Conservation (phyloP, 2,113 vertebrate genomes). For the Hymenochirus boettgeri region DNA sequence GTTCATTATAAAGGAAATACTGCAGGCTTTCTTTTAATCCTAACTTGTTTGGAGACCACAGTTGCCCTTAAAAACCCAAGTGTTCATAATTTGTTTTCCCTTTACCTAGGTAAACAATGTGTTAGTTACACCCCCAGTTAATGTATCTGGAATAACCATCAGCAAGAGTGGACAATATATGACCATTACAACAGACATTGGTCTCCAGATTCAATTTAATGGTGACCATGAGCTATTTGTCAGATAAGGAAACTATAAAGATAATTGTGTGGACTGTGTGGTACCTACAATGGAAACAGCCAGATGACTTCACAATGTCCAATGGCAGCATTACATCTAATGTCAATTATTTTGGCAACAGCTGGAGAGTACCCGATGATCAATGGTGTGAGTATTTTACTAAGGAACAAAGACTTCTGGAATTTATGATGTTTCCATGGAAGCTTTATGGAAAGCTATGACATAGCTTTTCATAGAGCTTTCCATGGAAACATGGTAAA, state of each 20-base stretch:
- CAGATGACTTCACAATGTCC: slow-evolving; percentile 63
- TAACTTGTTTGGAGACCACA: too few species aligned
- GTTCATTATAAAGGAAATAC: too few species aligned
- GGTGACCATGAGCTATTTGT: slow-evolving; percentile 61
- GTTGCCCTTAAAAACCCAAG: too few species aligned
- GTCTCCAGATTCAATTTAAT: slow-evolving; percentile 64
- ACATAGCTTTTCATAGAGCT: too few species aligned
- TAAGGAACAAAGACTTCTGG: too few species aligned
- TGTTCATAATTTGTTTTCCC: too few species aligned
- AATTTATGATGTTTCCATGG: too few species aligned
- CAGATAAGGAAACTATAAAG: slow-evolving; percentile 63
- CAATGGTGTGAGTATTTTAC: slow-evolving; percentile 55
- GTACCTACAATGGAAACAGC: slow-evolving; percentile 75
- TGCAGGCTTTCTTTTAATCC: too few species aligned
- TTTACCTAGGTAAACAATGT: slow-evolving; percentile 67
- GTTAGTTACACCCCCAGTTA: slow-evolving; percentile 65
- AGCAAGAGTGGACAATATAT: slow-evolving; percentile 53
- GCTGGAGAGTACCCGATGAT: slow-evolving; percentile 56
- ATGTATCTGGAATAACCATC: slow-evolving; percentile 12
- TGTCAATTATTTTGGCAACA: slow-evolving; percentile 61
- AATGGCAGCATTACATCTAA: slow-evolving; percentile 49
- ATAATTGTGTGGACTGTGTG: slow-evolving; percentile 75
- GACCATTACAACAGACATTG: slow-evolving; percentile 60
- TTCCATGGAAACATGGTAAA: too few species aligned
- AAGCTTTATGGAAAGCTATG: too few species aligned